Evolutionary conservation across 2,797 vertebrate genomes (phyloP).

Genomic region (Sciurus carolinensis): DNA sequence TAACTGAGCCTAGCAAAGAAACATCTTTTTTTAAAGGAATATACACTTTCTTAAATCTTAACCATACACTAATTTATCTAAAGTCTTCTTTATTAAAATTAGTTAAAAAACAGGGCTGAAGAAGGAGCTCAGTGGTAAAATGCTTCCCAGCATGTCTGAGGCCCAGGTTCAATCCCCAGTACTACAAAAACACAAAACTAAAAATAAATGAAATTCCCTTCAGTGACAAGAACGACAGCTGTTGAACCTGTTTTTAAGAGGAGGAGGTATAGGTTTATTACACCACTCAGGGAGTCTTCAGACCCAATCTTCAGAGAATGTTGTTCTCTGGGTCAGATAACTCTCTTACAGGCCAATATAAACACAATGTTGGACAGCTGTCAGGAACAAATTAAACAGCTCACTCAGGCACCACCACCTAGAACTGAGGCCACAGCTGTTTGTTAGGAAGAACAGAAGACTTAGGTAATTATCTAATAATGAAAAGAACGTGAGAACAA

Average conservation of each 20-base stretch:
- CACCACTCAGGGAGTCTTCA: slow-evolving; percentile 36
- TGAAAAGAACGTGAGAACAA: slow-evolving; percentile 39
- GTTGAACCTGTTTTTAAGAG: slow-evolving; percentile 59
- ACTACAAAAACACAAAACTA: too few relatives aligned
- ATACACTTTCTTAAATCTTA: slow-evolving; percentile 50
- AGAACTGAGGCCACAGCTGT: slow-evolving; percentile 41
- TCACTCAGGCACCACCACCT: slow-evolving; percentile 46
- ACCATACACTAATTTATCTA: not conserved
- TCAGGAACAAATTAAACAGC: slow-evolving; percentile 63
- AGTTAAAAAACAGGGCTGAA: not conserved
- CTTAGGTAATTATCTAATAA: slow-evolving; percentile 50
- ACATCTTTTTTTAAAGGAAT: not conserved
- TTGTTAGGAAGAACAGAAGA: slow-evolving; percentile 17
- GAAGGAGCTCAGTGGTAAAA: too few relatives aligned
- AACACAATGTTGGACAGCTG: slow-evolving; percentile 52
- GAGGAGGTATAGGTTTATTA: slow-evolving; percentile 3
- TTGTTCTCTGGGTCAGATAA: slow-evolving; percentile 39
- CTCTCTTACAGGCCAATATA: slow-evolving; percentile 55
- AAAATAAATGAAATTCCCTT: slow-evolving; percentile 48
- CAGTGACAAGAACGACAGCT: slow-evolving; percentile 16
- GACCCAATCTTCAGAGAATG: slow-evolving; percentile 59
- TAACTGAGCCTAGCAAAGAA: too few relatives aligned
- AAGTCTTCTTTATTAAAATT: slow-evolving; percentile 65
- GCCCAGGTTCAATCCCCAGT: too few relatives aligned
- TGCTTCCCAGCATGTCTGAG: too few relatives aligned